Base-by-base conservation (phyloP, 2,113 vertebrate genomes). In the Chloropsis hardwickii region DNA sequence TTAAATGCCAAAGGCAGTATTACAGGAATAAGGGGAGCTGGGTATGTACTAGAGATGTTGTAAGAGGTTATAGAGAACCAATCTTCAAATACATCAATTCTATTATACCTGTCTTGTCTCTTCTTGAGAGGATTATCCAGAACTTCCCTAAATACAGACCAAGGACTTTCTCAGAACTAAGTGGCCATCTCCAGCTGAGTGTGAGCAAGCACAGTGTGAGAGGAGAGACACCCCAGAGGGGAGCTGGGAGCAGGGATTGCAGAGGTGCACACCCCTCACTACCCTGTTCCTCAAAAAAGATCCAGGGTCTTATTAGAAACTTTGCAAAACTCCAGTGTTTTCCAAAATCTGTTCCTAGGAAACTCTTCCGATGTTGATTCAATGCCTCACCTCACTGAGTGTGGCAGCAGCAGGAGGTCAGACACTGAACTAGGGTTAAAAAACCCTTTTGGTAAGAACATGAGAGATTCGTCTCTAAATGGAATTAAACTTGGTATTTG, bases 131-230 rank as follows among this genome's bases (percentile, higher is more conserved):
- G 76, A 92, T 95, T 96, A 91, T 82, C 83, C 81, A 66, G 37
- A 88, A 44, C 86, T 96, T 83, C 94, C 88, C 88, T 33, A 94
- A 97, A 96, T 37, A 84, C 33, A 96, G 73, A 91, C 50, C 58
- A 94, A 94, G 89, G 79, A 44, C 92, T 72, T 71, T 57, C 79
- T 90, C 92, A 96, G 91, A 84, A 66, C 48, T 61, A 40, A 88
- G 65, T 47, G 27, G 35, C 69, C 88, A 79, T 62, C 19, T 57
- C 87, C 84, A 90, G 66, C 72, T 3, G 47, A 86, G 92, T 82
- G 95, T 91, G 79, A 94, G 86, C 85, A 92, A 77, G 57, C 85
- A 48, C 25, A 73, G 6, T 22, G 58, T 22, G 50, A 10, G 54
- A 92, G 67, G 66, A 54, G 53, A 81, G 96, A 86, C 76, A 83